These are phyloP conservation scores for Distichodus sexfasciatus DNA, from an alignment of 2,797 vertebrate species.

Conservation along the genomic window DNA sequence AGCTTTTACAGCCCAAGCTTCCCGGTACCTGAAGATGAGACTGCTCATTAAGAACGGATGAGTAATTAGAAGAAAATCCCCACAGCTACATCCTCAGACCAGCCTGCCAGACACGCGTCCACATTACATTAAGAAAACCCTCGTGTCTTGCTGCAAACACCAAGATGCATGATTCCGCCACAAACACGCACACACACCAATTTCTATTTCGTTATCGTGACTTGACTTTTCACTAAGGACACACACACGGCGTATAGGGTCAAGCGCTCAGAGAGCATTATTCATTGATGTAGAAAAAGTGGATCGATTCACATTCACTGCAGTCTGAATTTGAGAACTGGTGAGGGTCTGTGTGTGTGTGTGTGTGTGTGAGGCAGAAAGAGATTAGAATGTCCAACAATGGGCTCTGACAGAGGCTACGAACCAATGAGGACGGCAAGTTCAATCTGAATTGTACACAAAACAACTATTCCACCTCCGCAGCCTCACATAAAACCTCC, in stretches of 20 bases:
- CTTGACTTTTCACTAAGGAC: not conserved
- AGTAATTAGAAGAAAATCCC: conserved; percentile 47
- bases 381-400: not conserved
- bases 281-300: not conserved
- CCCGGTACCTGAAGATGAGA: not conserved
- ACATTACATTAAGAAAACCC: not conserved
- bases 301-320: conserved; percentile 19
- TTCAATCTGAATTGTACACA: not conserved
- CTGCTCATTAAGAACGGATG: conserved; percentile 10
- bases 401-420: not conserved
- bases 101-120: not conserved
- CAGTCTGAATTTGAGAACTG: not conserved
- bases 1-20: not conserved
- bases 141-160: not conserved
- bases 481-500: not conserved
- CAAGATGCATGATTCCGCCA: not conserved
- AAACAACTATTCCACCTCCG: not conserved
- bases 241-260: not conserved
- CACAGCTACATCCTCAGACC: conserved; percentile 26
- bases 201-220: too few species aligned
- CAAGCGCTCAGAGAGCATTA: not conserved
- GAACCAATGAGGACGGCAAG: not conserved
- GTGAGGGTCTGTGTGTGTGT: not conserved
- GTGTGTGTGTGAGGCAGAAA: not conserved
- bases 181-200: not conserved